phyloP scores from a whole-genome alignment of 2,797 vertebrate species.

The Poecilia wingei region DNA sequence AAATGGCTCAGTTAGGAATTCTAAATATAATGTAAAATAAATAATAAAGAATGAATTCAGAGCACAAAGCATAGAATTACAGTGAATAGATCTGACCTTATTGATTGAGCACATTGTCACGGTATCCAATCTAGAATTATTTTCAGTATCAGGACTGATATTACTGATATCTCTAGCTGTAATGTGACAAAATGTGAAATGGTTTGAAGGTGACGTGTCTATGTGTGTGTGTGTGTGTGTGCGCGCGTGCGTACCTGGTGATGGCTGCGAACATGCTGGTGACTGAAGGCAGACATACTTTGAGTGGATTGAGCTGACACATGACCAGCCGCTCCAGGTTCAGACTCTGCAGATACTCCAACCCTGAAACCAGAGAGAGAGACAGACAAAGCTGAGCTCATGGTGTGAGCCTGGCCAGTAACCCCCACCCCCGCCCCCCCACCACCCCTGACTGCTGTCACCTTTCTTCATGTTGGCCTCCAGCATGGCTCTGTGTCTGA shows the following conservation, averaged over 20 bases:
- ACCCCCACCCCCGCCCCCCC: too few species aligned
- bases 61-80: too few species aligned
- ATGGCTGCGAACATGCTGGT: conserved; percentile 94
- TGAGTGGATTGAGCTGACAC: conserved; percentile 94
- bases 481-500: conserved; percentile 89
- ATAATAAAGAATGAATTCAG: too few species aligned
- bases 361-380: conserved; percentile 74
- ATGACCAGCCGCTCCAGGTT: conserved; percentile 95
- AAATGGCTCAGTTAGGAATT: too few species aligned
- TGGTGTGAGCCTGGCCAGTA: too few species aligned
- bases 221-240: background rate
- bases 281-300: conserved; percentile 91
- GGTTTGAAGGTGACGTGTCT: background rate
- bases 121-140: too few species aligned
- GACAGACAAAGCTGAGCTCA: background rate
- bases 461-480: conserved; percentile 91
- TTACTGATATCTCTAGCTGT: background rate
- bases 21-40: too few species aligned
- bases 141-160: too few species aligned
- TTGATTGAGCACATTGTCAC: too few species aligned
- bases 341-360: conserved; percentile 90
- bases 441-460: conserved; percentile 39
- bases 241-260: conserved; percentile 79
- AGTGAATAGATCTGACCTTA: too few species aligned
- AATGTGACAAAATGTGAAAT: background rate